phyloP scores from a whole-genome alignment of 2,113 vertebrate genomes.

The Emydocephalus ijimae region DNA sequence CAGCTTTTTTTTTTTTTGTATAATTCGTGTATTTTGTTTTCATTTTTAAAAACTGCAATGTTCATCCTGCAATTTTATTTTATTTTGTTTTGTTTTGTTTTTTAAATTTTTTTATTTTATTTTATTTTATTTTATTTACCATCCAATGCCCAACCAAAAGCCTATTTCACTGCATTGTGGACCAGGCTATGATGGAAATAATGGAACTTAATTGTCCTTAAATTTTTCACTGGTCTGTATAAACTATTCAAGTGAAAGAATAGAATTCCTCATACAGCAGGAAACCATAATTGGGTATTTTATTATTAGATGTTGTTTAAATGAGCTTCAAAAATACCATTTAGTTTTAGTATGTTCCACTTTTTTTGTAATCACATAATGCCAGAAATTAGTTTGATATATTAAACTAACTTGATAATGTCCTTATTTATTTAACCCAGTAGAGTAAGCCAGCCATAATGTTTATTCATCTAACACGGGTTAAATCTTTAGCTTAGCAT shows the following conservation, averaged over 20 bases:
- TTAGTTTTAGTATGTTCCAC: background rate
- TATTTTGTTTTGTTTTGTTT: too few species aligned
- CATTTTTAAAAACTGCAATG: background rate
- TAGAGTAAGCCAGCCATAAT: background rate
- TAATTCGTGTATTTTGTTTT: background rate
- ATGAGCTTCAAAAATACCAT: background rate
- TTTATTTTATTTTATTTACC: background rate
- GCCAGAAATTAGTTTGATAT: background rate
- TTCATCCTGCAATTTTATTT: background rate
- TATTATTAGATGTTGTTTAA: background rate
- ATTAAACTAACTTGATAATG: background rate
- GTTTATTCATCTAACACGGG: background rate
- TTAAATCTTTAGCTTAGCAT: background rate
- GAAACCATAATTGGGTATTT: background rate
- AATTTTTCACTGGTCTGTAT: background rate
- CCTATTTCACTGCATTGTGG: background rate
- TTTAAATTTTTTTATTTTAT: background rate
- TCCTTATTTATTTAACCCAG: background rate
- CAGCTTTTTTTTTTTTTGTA: background rate
- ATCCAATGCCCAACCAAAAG: background rate
- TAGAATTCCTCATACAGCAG: background rate
- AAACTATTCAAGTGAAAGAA: background rate
- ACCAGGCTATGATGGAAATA: background rate
- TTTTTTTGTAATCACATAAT: background rate
- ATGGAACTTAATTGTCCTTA: background rate